Conservation (phyloP, 2,113 vertebrate species). For the Ceyx margarethae region DNA sequence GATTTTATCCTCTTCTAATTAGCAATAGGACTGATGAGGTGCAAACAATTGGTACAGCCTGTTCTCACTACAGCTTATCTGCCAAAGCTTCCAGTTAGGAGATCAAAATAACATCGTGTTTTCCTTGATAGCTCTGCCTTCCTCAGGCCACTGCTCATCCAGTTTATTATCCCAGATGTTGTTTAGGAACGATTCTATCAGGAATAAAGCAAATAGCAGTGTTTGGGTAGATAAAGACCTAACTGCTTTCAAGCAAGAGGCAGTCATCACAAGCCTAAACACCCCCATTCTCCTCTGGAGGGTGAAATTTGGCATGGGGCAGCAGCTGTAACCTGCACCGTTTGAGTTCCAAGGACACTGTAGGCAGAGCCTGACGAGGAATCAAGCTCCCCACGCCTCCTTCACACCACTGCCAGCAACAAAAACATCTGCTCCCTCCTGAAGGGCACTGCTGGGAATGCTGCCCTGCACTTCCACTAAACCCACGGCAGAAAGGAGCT, state of each 20-base stretch:
- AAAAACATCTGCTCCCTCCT: background rate
- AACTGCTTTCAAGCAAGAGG: background rate
- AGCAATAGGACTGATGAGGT: rapidly evolving
- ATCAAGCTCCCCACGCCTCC: background rate
- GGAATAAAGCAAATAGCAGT: rapidly evolving
- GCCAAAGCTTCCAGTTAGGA: background rate
- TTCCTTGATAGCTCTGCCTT: background rate
- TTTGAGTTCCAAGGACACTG: too few species aligned
- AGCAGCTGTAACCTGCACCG: background rate
- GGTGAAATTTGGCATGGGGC: rapidly evolving
- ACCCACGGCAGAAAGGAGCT: background rate
- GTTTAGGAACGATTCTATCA: background rate
- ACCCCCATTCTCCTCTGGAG: background rate
- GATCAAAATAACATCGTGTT: rapidly evolving
- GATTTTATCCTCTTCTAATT: background rate
- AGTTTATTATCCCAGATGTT: rapidly evolving
- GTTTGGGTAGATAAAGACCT: background rate
- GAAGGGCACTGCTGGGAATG: background rate
- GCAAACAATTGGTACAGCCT: background rate
- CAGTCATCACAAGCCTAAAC: background rate
- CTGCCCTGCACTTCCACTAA: background rate
- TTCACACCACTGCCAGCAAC: background rate
- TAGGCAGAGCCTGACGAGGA: background rate
- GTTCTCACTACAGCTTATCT: background rate
- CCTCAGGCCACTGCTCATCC: background rate